Evolutionary conservation across 2,113 vertebrate genomes (phyloP).

Genomic region (Lepisosteus osseus): DNA sequence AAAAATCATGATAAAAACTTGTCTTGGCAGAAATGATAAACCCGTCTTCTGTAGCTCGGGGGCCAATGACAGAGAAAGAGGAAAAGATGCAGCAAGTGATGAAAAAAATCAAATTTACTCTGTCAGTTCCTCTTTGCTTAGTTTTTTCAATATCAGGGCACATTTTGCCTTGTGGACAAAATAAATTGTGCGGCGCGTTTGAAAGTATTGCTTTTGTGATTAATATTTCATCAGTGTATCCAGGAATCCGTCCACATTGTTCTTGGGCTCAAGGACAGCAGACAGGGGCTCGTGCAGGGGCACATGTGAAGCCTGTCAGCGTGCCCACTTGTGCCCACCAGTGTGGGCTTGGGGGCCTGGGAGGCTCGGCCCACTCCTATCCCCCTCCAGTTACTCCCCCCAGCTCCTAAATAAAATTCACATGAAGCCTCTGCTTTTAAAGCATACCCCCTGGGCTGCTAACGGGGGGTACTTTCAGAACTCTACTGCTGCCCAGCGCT

Average conservation of each 20-base stretch:
- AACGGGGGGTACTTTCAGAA: too few species aligned
- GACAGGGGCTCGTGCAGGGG: too few species aligned
- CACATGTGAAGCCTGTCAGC: conserved; percentile 20
- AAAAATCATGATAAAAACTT: too few species aligned
- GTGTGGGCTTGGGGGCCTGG: too few species aligned
- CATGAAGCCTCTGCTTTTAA: too few species aligned
- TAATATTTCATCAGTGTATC: conserved; percentile 38
- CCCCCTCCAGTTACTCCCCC: too few species aligned
- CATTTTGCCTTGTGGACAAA: conserved; percentile 25
- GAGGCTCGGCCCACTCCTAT: too few species aligned
- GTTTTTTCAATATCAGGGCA: conserved; percentile 28
- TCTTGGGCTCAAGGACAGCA: too few species aligned
- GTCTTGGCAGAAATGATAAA: conserved; percentile 12
- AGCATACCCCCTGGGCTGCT: too few species aligned
- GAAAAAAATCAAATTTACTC: background rate
- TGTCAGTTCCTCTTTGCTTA: background rate
- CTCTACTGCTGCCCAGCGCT: too few species aligned
- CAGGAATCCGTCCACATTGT: background rate
- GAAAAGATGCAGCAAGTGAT: conserved; percentile 2
- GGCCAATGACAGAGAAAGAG: conserved; percentile 1
- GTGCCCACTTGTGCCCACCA: background rate
- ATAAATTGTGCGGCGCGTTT: conserved; percentile 30
- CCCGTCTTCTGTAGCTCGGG: conserved; percentile 12
- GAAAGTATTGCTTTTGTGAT: conserved; percentile 25
- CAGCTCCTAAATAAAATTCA: too few species aligned